Base-by-base conservation (phyloP, 2,113 vertebrate genomes). In the Colinus virginianus region DNA sequence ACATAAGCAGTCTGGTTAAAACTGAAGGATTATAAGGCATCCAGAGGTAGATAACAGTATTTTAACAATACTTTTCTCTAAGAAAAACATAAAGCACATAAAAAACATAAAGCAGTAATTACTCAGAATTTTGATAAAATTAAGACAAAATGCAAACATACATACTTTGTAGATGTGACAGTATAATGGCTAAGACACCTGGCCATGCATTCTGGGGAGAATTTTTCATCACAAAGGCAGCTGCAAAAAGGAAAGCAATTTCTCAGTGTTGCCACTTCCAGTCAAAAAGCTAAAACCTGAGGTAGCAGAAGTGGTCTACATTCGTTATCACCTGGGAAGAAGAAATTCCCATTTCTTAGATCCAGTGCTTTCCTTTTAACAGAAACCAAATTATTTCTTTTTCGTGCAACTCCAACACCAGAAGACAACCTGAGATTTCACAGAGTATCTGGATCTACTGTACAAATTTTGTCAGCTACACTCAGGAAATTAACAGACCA, bases 351-450 rank as follows among this genome's bases (percentile, higher is more conserved):
- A 16, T 49, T 42, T 70, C 45, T 45, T 19, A 19, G 16, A 79
- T 79, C 13, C 16, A 49, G 25, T 3, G 9, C 10, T 71, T 45
- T 55, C 32, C 32, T 84, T 84, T 49, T 55, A 76, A 80, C 11
- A 61, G 7, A 55, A 43, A 66, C 18, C 6, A 30, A 70, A 20
- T 25, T 11, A n/a, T 7, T 15, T 14, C 34, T 30, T 34, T 19
- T 2, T 1, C 2, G 2, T 45, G 22, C 14, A 62, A 23, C 14
- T 23, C 36, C 59, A 62, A 23, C 22, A 36, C 59, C 3, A 1
- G 28, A 6, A 62, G 3, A n/a, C 12, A 56, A 62, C 8, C 13
- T 40, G 8, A 55, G 13, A 62, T 70, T 48, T 61, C 16, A 61
- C 7, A 61, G 63, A 13, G 6, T 63, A 66, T 6, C 21, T 53